A percentile compares a stretch with the other conserved stretches of the same genome.
These are phyloP conservation scores for Antheraea pernyi DNA, from an alignment of 1,140 invertebrate species.

Conservation along the genomic window DNA sequence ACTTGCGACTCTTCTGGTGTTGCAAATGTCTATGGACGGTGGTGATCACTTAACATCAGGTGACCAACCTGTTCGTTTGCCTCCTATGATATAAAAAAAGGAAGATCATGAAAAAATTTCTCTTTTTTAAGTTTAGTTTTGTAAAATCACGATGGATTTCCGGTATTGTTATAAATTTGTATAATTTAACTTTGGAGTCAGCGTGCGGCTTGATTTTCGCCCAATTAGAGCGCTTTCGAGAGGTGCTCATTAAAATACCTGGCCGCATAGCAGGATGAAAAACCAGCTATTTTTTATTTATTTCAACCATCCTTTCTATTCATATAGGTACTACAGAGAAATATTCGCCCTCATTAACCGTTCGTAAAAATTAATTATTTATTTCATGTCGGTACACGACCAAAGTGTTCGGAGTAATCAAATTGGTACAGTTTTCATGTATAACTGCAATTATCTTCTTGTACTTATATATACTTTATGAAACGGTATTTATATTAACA, in stretches of 20 bases:
- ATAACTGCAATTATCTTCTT: not conserved
- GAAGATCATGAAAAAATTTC: too few relatives aligned
- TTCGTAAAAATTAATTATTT: not conserved
- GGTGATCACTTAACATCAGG: too few relatives aligned
- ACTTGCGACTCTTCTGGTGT: too few relatives aligned
- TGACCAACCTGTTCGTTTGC: too few relatives aligned
- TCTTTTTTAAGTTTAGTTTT: too few relatives aligned
- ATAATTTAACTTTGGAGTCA: slow-evolving; percentile 5
- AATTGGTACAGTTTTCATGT: not conserved
- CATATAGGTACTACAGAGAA: slow-evolving; percentile 32
- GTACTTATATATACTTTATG: not conserved
- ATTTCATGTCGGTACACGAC: not conserved
- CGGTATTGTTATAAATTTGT: too few relatives aligned
- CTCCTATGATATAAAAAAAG: too few relatives aligned
- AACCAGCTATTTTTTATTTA: slow-evolving; percentile 61
- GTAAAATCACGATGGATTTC: too few relatives aligned
- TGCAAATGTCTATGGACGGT: too few relatives aligned
- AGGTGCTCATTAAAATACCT: slow-evolving; percentile 69
- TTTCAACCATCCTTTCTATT: slow-evolving; percentile 55
- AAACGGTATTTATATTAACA: not conserved
- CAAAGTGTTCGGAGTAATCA: not conserved
- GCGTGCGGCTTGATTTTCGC: slow-evolving; percentile 34
- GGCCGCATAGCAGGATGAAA: slow-evolving; percentile 48
- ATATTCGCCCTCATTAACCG: slow-evolving; percentile 51
- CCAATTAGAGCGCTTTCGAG: slow-evolving; percentile 57